Evolutionary conservation across 2,797 vertebrate species (phyloP).

Genomic region (Pangasius larnaudii): DNA sequence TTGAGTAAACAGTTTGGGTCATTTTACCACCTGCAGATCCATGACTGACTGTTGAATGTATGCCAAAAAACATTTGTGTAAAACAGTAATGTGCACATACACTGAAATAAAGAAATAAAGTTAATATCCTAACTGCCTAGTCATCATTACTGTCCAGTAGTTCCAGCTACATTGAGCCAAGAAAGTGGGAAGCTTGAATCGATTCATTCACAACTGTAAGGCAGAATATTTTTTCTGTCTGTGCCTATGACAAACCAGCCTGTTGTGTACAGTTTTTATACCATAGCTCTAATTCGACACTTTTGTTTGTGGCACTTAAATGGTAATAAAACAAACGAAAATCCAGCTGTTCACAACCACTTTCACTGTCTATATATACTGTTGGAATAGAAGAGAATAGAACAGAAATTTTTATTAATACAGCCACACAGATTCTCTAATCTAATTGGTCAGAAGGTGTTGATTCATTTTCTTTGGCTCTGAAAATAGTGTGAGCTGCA

Average conservation of each 20-base stretch:
- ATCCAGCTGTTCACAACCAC: neutral
- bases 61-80: neutral
- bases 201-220: neutral
- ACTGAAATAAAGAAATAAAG: neutral
- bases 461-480: neutral
- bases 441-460: neutral
- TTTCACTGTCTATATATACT: neutral
- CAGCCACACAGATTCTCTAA: neutral
- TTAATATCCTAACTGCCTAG: conserved; percentile 3
- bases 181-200: neutral
- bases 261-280: neutral
- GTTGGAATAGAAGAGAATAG: neutral
- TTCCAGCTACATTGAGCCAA: neutral
- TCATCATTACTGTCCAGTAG: neutral
- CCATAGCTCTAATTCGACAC: neutral
- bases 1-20: neutral
- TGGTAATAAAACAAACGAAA: neutral
- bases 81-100: neutral
- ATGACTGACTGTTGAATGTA: neutral
- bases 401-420: neutral
- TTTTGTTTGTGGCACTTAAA: neutral
- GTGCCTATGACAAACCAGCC: neutral
- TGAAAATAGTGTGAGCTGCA: neutral
- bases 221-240: neutral
- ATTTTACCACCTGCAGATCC: neutral